A percentile compares a stretch with the other conserved stretches of the same genome.
Evolutionary conservation across 2,113 vertebrate genomes (phyloP).

Genomic region (Forbesichthys agassizii): DNA sequence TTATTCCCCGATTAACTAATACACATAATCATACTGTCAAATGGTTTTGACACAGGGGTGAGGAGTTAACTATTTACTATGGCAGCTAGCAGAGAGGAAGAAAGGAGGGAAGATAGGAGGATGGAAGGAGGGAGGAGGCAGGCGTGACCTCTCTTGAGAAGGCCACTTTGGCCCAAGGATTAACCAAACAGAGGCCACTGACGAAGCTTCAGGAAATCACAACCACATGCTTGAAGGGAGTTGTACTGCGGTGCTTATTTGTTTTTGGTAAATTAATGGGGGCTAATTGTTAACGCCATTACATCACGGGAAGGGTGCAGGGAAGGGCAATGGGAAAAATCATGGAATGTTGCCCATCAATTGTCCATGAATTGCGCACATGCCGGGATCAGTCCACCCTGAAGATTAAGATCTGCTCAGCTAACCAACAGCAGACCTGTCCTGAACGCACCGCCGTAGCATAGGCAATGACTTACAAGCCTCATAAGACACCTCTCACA

Average conservation of each 20-base stretch:
- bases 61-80: no score
- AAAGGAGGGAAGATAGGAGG: constrained; percentile 37
- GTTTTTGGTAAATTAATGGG: constrained; percentile 83
- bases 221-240: constrained; percentile 77
- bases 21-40: not conserved
- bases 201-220: constrained; percentile 79
- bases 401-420: constrained; percentile 69
- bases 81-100: constrained; percentile 26
- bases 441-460: constrained; percentile 24
- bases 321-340: constrained; percentile 61
- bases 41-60: not conserved
- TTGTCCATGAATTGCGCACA: constrained; percentile 69
- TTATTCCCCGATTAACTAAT: no score
- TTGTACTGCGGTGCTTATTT: constrained; percentile 74
- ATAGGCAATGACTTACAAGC: constrained; percentile 20
- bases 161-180: constrained; percentile 72
- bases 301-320: constrained; percentile 69
- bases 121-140: constrained; percentile 58
- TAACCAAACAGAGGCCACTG: constrained; percentile 74
- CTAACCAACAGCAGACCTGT: constrained; percentile 74
- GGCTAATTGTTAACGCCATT: constrained; percentile 82
- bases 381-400: constrained; percentile 44
- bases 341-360: constrained; percentile 78
- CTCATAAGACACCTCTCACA: constrained; percentile 24
- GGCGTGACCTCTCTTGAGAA: constrained; percentile 66